Conservation (phyloP, 2,113 vertebrate genomes). For the Artemisiospiza belli region DNA sequence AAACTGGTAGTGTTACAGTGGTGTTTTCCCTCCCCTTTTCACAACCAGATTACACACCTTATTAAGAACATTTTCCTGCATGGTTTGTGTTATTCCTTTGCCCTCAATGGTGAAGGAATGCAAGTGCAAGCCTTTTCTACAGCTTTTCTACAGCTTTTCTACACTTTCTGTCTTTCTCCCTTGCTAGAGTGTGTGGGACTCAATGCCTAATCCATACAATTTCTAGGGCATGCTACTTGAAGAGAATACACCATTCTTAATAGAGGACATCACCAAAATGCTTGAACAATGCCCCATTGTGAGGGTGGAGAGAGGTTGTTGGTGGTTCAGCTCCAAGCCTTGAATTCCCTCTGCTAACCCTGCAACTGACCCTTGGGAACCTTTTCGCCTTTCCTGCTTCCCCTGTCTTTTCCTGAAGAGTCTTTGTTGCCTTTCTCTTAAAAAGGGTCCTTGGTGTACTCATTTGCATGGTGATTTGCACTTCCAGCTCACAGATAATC, state of each 20-base stretch:
- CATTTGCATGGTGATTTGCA: neutral
- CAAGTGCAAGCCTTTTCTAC: neutral
- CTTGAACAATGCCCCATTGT: constrained; percentile 37
- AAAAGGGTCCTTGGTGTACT: neutral
- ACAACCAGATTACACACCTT: neutral
- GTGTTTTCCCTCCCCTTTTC: neutral
- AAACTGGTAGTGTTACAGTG: neutral
- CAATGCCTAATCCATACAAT: neutral
- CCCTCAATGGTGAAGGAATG: neutral
- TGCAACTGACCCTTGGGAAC: neutral
- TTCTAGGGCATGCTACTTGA: constrained; percentile 8
- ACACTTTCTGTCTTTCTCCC: neutral
- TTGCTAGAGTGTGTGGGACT: neutral
- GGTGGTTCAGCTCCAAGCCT: neutral
- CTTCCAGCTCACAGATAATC: neutral
- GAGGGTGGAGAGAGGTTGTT: neutral
- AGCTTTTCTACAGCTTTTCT: neutral
- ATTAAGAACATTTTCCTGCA: constrained; percentile 16
- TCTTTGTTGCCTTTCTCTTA: constrained; percentile 22
- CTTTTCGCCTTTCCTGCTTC: neutral
- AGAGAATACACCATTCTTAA: constrained; percentile 47
- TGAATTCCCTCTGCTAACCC: constrained; percentile 19
- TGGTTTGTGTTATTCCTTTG: neutral
- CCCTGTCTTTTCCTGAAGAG: neutral
- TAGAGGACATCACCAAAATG: neutral